Conservation (phyloP, 2,797 vertebrate species). For the Onychomys torridus region DNA sequence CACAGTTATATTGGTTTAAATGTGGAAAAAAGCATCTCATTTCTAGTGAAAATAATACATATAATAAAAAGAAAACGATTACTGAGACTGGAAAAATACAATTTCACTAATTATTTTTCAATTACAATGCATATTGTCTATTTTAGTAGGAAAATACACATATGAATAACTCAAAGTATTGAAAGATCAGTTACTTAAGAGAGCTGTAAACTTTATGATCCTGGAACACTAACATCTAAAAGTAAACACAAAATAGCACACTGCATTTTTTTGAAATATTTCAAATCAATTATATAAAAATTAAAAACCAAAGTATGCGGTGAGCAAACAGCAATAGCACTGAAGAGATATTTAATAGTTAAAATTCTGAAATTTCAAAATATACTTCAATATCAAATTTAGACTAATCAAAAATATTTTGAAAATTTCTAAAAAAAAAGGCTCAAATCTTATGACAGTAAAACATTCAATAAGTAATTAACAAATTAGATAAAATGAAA, state of each 20-base stretch:
- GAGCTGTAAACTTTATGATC: neutral
- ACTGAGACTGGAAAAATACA: neutral
- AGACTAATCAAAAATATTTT: neutral
- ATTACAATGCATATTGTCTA: neutral
- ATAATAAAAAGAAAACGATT: neutral
- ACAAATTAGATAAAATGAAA: neutral
- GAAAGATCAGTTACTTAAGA: neutral
- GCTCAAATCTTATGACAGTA: neutral
- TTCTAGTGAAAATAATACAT: slow-evolving; percentile 3
- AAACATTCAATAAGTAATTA: neutral
- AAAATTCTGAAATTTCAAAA: neutral
- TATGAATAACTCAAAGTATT: neutral
- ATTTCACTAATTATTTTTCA: neutral
- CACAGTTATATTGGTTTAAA: neutral
- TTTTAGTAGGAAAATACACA: slow-evolving; percentile 12
- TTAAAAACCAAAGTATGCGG: neutral
- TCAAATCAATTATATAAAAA: neutral
- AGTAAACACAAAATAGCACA: neutral
- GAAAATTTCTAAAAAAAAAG: neutral
- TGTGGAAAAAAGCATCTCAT: neutral
- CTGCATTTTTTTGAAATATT: neutral
- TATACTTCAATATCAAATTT: neutral
- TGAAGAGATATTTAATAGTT: neutral
- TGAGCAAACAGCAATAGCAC: neutral
- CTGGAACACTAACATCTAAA: neutral